Conservation (phyloP, 2,113 vertebrate genomes). For the Orientallactaga bullata region DNA sequence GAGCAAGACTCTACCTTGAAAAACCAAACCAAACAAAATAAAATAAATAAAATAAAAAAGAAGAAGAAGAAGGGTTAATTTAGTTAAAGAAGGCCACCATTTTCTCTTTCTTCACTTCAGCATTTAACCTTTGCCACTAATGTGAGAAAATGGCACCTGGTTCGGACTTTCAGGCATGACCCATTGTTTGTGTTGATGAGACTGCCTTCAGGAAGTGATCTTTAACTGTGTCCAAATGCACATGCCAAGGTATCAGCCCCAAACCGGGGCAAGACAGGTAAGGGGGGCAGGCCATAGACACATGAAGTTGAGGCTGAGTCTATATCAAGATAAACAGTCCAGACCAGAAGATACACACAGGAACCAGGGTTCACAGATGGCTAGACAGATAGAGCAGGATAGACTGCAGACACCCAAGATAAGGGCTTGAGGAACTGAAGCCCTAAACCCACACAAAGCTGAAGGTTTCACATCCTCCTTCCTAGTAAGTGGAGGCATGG, state of each 20-base stretch:
- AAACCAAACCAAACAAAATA: too few species aligned
- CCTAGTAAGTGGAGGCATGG: constrained; percentile 44
- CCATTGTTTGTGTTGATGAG: constrained; percentile 26
- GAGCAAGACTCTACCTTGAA: too few species aligned
- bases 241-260: constrained; percentile 22
- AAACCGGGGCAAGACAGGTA: constrained; percentile 40
- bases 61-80: neutral
- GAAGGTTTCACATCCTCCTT: constrained; percentile 81
- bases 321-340: constrained; percentile 56
- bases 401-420: constrained; percentile 69
- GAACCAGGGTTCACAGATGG: constrained; percentile 79
- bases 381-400: constrained; percentile 65
- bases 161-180: constrained; percentile 22
- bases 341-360: constrained; percentile 72
- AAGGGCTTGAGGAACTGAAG: constrained; percentile 69
- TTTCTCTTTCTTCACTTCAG: constrained; percentile 45
- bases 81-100: constrained; percentile 9
- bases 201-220: constrained; percentile 58
- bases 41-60: too few species aligned
- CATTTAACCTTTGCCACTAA: constrained; percentile 20
- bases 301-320: constrained; percentile 40
- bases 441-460: constrained; percentile 48
- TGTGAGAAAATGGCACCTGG: neutral
- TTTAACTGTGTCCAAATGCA: constrained; percentile 34
- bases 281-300: neutral